phyloP scores from a whole-genome alignment of 2,888 invertebrate genomes.

The Gibbula magus region DNA sequence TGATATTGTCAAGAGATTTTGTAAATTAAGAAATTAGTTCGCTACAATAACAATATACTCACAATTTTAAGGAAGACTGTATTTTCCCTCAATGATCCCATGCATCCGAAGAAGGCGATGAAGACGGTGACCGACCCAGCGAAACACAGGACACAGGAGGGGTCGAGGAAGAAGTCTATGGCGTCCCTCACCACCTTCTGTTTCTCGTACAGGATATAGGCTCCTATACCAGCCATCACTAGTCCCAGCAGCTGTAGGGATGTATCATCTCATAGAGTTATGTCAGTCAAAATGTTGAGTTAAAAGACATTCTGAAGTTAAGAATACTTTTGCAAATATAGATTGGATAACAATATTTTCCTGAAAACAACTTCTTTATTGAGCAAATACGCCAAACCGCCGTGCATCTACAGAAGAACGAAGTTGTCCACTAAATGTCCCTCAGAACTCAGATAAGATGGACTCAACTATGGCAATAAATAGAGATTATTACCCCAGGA shows the following conservation, averaged over 20 bases:
- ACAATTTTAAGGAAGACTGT: slow-evolving; percentile 66
- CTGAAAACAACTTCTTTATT: too few species aligned
- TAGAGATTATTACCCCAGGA: too few species aligned
- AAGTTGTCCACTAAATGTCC: too few species aligned
- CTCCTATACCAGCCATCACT: slow-evolving; percentile 54
- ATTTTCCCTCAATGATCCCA: slow-evolving; percentile 70
- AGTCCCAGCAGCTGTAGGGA: slow-evolving; percentile 61
- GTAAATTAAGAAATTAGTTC: not conserved
- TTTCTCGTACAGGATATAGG: slow-evolving; percentile 67
- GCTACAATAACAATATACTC: slow-evolving; percentile 45
- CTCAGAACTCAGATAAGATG: too few species aligned
- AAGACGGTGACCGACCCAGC: slow-evolving; percentile 63
- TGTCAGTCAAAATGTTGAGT: too few species aligned
- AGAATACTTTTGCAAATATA: too few species aligned
- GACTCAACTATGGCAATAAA: too few species aligned
- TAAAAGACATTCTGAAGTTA: too few species aligned
- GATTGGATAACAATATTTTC: too few species aligned
- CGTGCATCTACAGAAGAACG: too few species aligned
- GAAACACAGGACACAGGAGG: slow-evolving; percentile 66
- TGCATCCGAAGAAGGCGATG: slow-evolving; percentile 67
- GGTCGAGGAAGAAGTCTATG: slow-evolving; percentile 71
- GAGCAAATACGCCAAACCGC: too few species aligned
- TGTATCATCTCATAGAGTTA: too few species aligned
- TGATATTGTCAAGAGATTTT: not conserved
- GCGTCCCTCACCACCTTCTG: slow-evolving; percentile 66